Percentiles rank a stretch among this genome's conserved stretches.
phyloP scores from a whole-genome alignment of 2,797 vertebrate species.

The Sternotherus odoratus region DNA sequence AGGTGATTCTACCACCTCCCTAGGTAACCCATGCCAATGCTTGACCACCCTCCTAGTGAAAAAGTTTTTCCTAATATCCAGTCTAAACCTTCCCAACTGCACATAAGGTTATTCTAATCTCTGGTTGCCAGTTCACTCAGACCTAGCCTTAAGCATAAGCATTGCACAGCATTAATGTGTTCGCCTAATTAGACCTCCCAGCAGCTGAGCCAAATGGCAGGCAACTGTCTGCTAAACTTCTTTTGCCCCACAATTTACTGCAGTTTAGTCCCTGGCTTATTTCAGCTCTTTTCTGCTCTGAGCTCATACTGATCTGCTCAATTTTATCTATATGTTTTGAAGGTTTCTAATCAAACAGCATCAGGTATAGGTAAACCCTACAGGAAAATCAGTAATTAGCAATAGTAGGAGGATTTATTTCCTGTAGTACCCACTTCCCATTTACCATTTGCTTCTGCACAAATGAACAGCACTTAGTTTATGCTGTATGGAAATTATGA shows the following conservation, averaged over 20 bases:
- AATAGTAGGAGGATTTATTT: neutral
- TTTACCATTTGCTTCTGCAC: neutral
- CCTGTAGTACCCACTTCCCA: neutral
- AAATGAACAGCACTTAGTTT: neutral
- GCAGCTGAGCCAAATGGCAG: neutral
- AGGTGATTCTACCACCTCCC: no score
- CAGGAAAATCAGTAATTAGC: neutral
- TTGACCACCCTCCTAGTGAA: no score
- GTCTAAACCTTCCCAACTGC: no score
- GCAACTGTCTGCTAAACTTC: neutral
- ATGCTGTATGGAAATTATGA: neutral
- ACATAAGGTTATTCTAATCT: neutral
- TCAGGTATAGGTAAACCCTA: neutral
- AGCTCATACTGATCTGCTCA: neutral
- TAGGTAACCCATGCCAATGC: no score
- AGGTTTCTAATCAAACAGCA: neutral
- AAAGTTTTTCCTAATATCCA: no score
- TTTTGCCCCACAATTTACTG: neutral
- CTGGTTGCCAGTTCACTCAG: neutral
- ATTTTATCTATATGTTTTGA: neutral
- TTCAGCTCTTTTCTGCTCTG: neutral
- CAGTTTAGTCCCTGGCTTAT: neutral
- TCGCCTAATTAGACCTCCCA: neutral
- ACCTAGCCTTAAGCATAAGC: fast-evolving
- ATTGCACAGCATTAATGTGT: neutral